A percentile compares a stretch with the other conserved stretches of the same genome.
phyloP scores from a whole-genome alignment of 1,140 invertebrate species.

The Euura lappo region DNA sequence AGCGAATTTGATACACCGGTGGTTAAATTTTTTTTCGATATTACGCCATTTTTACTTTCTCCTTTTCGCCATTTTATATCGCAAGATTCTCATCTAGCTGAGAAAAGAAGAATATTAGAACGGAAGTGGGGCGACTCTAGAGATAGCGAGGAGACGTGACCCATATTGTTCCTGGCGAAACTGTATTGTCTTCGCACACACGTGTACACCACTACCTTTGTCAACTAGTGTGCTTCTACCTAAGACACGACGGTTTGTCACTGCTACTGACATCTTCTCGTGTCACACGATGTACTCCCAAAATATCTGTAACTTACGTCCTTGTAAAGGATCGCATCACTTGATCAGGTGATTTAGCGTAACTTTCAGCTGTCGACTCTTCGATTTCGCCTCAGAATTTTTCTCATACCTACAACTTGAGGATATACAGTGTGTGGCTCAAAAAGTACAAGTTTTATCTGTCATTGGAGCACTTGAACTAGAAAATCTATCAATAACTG shows the following conservation, averaged over 20 bases:
- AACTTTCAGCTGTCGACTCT: not conserved
- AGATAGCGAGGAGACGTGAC: slow-evolving; percentile 6
- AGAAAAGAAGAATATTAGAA: not conserved
- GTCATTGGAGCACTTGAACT: too few relatives aligned
- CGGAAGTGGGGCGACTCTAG: not conserved
- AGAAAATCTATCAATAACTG: too few relatives aligned
- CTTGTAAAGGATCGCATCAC: not conserved
- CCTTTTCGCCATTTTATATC: too few relatives aligned
- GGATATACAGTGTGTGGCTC: too few relatives aligned
- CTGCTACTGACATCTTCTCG: not conserved
- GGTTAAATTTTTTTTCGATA: too few relatives aligned
- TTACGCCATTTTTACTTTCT: too few relatives aligned
- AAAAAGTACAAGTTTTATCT: too few relatives aligned
- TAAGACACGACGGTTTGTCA: not conserved
- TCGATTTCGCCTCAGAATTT: not conserved
- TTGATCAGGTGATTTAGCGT: not conserved
- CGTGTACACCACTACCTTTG: not conserved
- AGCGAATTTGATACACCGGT: not conserved
- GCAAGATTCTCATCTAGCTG: not conserved
- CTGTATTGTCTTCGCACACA: slow-evolving; percentile 4
- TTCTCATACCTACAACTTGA: not conserved
- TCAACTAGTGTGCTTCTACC: not conserved
- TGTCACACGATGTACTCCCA: not conserved
- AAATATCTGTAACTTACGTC: not conserved
- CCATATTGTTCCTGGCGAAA: not conserved